A percentile compares a stretch with the other conserved stretches of the same genome.
Evolutionary conservation across 2,888 invertebrate species (phyloP).

Genomic region (Zonitis immaculata): DNA sequence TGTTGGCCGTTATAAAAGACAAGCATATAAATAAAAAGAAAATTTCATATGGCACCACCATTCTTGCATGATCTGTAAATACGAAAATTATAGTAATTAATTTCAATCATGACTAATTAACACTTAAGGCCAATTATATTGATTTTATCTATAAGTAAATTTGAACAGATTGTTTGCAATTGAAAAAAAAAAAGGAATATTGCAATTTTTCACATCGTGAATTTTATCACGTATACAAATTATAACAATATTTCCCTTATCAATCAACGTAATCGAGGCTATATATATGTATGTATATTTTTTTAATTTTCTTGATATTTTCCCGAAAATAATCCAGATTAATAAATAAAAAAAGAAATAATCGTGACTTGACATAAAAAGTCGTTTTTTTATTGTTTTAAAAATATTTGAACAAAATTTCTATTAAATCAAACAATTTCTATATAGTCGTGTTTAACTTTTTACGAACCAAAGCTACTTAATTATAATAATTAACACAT

Average conservation of each 20-base stretch:
- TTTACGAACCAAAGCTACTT: not conserved
- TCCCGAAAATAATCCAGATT: not conserved
- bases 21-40: constrained; percentile 20
- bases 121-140: not conserved
- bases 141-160: not conserved
- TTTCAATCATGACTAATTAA: not conserved
- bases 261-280: too few relatives aligned
- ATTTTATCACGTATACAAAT: constrained; percentile 1
- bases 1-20: constrained; percentile 13
- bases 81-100: not conserved
- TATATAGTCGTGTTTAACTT: not conserved
- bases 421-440: constrained; percentile 3
- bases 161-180: not conserved
- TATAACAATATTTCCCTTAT: not conserved
- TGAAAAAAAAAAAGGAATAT: too few relatives aligned
- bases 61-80: constrained; percentile 31
- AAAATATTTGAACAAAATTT: not conserved
- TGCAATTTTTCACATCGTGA: not conserved
- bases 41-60: constrained; percentile 29
- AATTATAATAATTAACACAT: constrained; percentile 7
- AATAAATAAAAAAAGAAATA: not conserved
- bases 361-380: not conserved
- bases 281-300: too few relatives aligned
- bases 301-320: not conserved
- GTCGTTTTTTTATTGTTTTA: not conserved